Base-by-base conservation (phyloP, 53 echinoderm and acorn worm genomes). In the Paracentrotus lividus region DNA sequence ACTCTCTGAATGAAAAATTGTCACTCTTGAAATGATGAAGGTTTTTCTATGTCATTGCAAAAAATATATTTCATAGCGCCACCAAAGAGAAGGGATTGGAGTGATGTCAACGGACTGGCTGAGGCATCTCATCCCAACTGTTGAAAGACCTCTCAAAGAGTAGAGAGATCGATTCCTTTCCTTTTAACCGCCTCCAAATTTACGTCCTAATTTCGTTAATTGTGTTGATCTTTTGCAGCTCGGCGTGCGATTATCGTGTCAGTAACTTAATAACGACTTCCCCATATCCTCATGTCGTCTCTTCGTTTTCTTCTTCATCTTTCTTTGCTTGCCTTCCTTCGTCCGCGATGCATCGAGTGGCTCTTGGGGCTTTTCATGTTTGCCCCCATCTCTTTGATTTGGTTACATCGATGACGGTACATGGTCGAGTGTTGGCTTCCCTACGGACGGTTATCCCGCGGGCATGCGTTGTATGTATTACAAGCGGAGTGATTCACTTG, bases 191-290 rank as follows among this genome's bases (percentile, higher is more conserved):
- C 91, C 54, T 52, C 91, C 75, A 91, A 91, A 91, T 64, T 91
- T 91, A 72, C 91, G 91, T 53, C 91, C 91, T 91, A 69, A 91
- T 91, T 91, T 91, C 72, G 91, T 69, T 91, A 75, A 91, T 91
- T 91, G 76, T 91, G 91, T 91, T 91, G 91, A 91, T 91, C 91
- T 91, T 91, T 91, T 52, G 91, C 91, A 91, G 91, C 91, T 75
- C 69, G 91, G 91, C 91, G 91, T 75, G 91, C 91, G 91, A 91
- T 91, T 91, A 91, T 75, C 91, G 91, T 91, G 91, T 91, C 53
- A 36, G 75, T 91, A 91, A 91, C 91, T 91, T 91, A 91, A 91
- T 91, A 91, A 91, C 91, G 91, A 49, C 91, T 52, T 42, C 40
- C 77, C 90, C 90, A 33, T 64, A 90, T 90, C 61, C 90, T 36